These are phyloP conservation scores for Dinocampus coccinellae DNA, from an alignment of 2,888 invertebrate species.

Conservation along the genomic window DNA sequence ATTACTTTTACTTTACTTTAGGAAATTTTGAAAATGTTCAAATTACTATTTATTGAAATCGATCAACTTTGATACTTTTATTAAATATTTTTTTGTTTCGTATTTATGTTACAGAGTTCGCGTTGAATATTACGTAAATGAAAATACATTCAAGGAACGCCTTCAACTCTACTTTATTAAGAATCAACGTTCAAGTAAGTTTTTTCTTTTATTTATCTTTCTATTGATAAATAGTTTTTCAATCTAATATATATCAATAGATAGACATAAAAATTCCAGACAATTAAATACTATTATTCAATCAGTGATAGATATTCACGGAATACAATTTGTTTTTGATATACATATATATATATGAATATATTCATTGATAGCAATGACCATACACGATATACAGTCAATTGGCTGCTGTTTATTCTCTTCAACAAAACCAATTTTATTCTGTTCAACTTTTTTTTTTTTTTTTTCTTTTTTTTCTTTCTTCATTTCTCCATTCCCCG, in stretches of 20 bases:
- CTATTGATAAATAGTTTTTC: not conserved
- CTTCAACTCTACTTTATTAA: conserved; percentile 99
- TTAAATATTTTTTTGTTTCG: not conserved
- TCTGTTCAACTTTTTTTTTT: not conserved
- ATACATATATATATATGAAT: not conserved
- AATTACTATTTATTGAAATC: not conserved
- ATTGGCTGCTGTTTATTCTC: not conserved
- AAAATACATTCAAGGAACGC: conserved; percentile 98
- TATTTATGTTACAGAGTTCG: conserved; percentile 88
- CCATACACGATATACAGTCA: not conserved
- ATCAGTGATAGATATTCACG: no score
- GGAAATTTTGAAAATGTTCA: conserved; percentile 33
- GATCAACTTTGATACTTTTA: not conserved
- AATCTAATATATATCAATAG: not conserved
- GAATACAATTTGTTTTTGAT: not conserved
- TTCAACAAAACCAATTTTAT: not conserved
- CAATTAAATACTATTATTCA: conserved; percentile 14
- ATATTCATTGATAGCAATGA: not conserved
- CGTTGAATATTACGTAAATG: conserved; percentile 99
- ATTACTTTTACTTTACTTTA: no score
- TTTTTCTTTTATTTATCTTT: no score
- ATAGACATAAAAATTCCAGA: not conserved
- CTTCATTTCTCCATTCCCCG: not conserved
- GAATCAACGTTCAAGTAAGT: conserved; percentile 99
- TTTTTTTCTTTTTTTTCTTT: not conserved